Base-by-base conservation (phyloP, 2,113 vertebrate genomes). In the Anthoscopus minutus region DNA sequence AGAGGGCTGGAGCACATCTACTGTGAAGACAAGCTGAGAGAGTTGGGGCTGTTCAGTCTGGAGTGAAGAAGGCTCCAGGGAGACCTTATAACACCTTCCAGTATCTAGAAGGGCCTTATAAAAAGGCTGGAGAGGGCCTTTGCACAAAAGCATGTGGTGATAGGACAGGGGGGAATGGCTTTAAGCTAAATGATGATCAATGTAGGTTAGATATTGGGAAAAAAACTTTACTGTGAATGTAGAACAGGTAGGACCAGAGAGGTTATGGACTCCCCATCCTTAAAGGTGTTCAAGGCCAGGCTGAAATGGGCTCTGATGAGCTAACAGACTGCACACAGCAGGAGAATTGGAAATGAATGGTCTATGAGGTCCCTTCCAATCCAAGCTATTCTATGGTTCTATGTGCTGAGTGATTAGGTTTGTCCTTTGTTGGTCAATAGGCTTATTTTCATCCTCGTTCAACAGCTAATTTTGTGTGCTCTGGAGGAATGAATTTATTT, bases 171-270 rank as follows among this genome's bases (percentile, higher is more conserved):
- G 15, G 7, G 13, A 47, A 21, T 40, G 30, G 7, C 13, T 24
- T 47, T 40, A 54, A 47, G n/a, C 24, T 54, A 24, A 54, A 17
- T 1, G 1, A 47, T 1, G 1, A 28, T 28, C 0, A 0, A 19
- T 53, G 70, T 40, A 30, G 13, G 13, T n/a, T 61, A 70, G 23
- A 21, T 38, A 40, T 16, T 38, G n/a, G 47, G 38, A 38, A 61
- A 37, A 70, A 69, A n/a, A 18, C 7, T 45, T 61, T 38, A 17
- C n/a, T 54, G 13, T 60, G 72, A 60, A 69, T 22, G 33, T 33
- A 50, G 27, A 58, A 58, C 22, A 58, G 25, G 14, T 37, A 69
- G 11, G 11, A 22, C 33, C 6, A 10, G 33, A 37, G 33, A 37
- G 6, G 6, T 3, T 53, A 38, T 50, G 37, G 25, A 31, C 20